Percentiles rank a stretch among this genome's conserved stretches.
Conservation (phyloP, 2,888 invertebrate genomes). For the Acanthosepion pharaonis region DNA sequence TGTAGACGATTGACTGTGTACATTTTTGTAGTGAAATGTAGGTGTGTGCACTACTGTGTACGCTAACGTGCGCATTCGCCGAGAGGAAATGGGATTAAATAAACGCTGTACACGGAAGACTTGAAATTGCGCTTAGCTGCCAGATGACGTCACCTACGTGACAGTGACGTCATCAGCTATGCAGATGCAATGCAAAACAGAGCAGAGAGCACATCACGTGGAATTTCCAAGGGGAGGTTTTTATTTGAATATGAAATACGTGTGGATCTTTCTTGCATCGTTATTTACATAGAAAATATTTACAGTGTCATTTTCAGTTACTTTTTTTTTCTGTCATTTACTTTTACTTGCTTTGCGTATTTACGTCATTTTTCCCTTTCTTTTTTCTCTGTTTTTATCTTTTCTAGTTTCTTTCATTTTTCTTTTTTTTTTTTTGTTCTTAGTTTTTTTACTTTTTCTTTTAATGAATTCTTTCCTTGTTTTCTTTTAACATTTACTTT, state of each 20-base stretch:
- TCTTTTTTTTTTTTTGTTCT: too few species aligned
- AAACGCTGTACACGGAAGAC: background rate
- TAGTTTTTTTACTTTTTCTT: too few species aligned
- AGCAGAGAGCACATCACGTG: background rate
- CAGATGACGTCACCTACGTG: background rate
- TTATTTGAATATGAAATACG: background rate
- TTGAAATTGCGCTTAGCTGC: background rate
- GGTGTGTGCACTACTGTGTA: background rate
- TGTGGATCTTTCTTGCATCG: background rate
- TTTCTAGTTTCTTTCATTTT: too few species aligned
- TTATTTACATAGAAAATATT: slow-evolving; percentile 33
- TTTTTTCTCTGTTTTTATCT: too few species aligned
- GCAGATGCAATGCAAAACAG: background rate
- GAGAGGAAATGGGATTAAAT: background rate
- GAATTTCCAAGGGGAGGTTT: background rate
- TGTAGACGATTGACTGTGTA: background rate
- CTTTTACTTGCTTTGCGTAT: background rate
- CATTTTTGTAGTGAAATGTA: background rate
- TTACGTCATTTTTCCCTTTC: background rate
- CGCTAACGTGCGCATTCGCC: background rate
- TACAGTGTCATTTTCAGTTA: background rate
- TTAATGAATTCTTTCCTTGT: too few species aligned
- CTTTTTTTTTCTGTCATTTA: background rate
- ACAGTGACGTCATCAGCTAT: background rate
- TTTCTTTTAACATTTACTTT: too few species aligned